phyloP scores from a whole-genome alignment of 2,888 invertebrate species.

The Cantharis rustica region DNA sequence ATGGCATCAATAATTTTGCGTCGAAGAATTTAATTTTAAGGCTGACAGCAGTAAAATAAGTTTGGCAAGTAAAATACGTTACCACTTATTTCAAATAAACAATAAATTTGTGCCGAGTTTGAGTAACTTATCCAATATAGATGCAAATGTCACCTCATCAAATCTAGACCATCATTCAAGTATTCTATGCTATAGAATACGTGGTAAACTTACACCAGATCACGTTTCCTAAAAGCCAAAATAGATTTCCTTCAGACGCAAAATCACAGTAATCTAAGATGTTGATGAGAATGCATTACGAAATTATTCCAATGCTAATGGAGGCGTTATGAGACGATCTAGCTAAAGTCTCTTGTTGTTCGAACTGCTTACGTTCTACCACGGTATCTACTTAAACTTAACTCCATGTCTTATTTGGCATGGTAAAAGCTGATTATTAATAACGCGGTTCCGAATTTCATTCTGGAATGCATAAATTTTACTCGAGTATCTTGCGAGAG shows the following conservation, averaged over 20 bases:
- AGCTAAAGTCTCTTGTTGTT: slow-evolving; percentile 26
- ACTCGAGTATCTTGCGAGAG: not conserved
- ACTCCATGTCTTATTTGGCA: slow-evolving; percentile 11
- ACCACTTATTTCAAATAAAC: slow-evolving; percentile 17
- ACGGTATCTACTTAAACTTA: slow-evolving; percentile 18
- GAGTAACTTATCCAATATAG: slow-evolving; percentile 27
- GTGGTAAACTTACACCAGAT: slow-evolving; percentile 26
- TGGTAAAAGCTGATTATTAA: slow-evolving; percentile 15
- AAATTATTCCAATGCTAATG: slow-evolving; percentile 29
- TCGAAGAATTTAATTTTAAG: not conserved
- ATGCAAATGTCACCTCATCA: slow-evolving; percentile 27
- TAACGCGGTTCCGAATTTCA: slow-evolving; percentile 7
- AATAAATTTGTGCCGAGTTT: slow-evolving; percentile 21
- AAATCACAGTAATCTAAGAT: slow-evolving; percentile 30
- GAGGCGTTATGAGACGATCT: slow-evolving; percentile 29
- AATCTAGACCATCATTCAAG: slow-evolving; percentile 21
- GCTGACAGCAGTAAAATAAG: not conserved
- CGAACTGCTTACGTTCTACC: slow-evolving; percentile 23
- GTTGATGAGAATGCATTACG: slow-evolving; percentile 31
- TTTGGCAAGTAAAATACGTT: not conserved
- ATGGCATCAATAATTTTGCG: not conserved
- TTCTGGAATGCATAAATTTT: slow-evolving; percentile 18
- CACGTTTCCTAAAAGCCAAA: slow-evolving; percentile 28
- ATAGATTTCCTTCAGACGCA: slow-evolving; percentile 27
- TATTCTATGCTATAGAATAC: slow-evolving; percentile 6